Base-by-base conservation (phyloP, 2,888 invertebrate species). In the Agrotis puta region DNA sequence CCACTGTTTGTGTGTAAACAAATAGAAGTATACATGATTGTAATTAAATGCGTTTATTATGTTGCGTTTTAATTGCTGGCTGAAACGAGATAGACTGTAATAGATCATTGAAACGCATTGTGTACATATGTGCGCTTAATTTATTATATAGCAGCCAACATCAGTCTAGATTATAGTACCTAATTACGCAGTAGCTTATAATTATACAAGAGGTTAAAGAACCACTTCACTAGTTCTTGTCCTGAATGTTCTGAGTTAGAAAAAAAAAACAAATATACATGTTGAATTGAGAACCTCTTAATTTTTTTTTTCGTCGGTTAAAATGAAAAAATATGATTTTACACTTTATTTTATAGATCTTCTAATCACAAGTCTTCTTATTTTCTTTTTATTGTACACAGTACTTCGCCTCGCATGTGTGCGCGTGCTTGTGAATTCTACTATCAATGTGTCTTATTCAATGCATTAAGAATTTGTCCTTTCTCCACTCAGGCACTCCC, bases 1-100 rank as follows among this genome's bases (percentile, higher is more conserved):
- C 43, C 58, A 71, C 56, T 67, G 68, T 84, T 74, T 81, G 67
- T 70, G 59, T 74, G 64, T 72, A 84, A 82, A 85, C 73, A 85
- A 84, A 80, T 66, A 66, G 14, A 70, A 71, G 66, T 58, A 62
- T 61, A 69, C 6, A 66, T 18, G 59, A 54, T 85, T 63, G 48
- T 61, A 50, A 73, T 77, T 59, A 69, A 43, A 69, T 47, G 47
- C 33, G 43, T 54, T 14, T 59, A 67, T 69, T 57, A 66, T 64
- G 58, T 50, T 57, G 51, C 27, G 22, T 51, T 61, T 73, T 80
- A 73, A 80, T 80, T 77, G 63, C 63, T 74, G 59, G 58, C 18
- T 78, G 72, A 51, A 82, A 68, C 72, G 24, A 72, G 70, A 61
- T 70, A 61, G 39, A 69, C 68, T 68, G 56, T 74, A 69, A 59